These are phyloP conservation scores for Hypotaenidia okinawae DNA, from an alignment of 2,797 vertebrate species.

Conservation along the genomic window DNA sequence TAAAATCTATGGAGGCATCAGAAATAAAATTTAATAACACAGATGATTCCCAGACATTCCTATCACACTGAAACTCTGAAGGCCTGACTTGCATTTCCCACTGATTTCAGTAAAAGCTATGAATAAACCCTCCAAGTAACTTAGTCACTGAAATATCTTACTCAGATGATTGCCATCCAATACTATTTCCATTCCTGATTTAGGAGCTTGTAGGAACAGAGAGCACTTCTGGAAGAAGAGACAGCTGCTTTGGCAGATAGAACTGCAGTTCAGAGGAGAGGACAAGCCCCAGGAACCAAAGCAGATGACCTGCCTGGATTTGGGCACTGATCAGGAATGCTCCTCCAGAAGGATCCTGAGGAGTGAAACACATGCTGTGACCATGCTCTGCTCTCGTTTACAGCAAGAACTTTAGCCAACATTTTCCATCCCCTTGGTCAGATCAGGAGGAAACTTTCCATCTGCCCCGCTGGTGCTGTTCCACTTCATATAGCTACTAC, in stretches of 20 bases:
- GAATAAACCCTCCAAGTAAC: conserved; percentile 40
- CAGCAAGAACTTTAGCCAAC: background rate
- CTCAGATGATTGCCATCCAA: background rate
- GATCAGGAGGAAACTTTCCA: background rate
- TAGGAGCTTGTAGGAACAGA: background rate
- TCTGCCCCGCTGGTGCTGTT: background rate
- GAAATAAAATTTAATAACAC: conserved; percentile 41
- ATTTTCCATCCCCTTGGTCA: background rate
- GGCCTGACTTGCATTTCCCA: background rate
- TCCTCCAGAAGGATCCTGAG: background rate
- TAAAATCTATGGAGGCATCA: conserved; percentile 22
- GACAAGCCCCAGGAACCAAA: background rate
- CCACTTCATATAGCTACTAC: background rate
- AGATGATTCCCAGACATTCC: conserved; percentile 31
- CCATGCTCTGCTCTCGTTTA: background rate
- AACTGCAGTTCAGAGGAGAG: background rate
- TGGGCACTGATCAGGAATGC: background rate
- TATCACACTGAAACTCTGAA: background rate
- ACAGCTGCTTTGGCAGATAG: background rate
- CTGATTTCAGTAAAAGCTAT: background rate
- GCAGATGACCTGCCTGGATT: rapidly evolving
- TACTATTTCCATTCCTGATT: background rate
- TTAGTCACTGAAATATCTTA: background rate
- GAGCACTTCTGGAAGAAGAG: background rate
- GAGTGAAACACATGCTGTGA: background rate